Percentiles rank a stretch among this genome's conserved stretches.
phyloP scores from a whole-genome alignment of 2,113 vertebrate species.

The Cheilinus undulatus region DNA sequence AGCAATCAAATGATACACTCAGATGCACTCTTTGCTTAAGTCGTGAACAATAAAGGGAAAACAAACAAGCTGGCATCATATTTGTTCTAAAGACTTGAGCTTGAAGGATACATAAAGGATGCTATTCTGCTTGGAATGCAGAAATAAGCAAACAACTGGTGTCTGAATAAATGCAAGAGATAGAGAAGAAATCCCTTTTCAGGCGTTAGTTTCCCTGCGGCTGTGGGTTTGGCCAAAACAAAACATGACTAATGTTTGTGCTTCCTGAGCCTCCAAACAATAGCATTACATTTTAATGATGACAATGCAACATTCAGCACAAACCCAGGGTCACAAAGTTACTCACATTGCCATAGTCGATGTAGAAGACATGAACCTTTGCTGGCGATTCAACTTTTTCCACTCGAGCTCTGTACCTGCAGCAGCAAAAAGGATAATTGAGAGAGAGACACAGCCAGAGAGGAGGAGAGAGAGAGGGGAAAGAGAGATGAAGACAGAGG shows the following conservation, averaged over 20 bases:
- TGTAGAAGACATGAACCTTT: slow-evolving; percentile 96
- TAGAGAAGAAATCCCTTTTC: slow-evolving; percentile 34
- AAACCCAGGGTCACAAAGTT: slow-evolving; percentile 17
- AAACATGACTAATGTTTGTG: not conserved
- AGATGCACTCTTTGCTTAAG: slow-evolving; percentile 23
- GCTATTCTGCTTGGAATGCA: slow-evolving; percentile 34
- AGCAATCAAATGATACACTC: slow-evolving; percentile 32
- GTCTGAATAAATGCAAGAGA: slow-evolving; percentile 40
- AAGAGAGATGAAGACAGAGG: slow-evolving; percentile 58
- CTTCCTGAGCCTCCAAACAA: not conserved
- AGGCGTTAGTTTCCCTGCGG: slow-evolving; percentile 18
- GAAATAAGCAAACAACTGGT: slow-evolving; percentile 54
- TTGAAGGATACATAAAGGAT: slow-evolving; percentile 23
- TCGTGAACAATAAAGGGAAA: slow-evolving; percentile 34
- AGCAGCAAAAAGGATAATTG: slow-evolving; percentile 54
- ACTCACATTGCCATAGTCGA: slow-evolving; percentile 98
- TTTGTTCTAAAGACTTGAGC: slow-evolving; percentile 42
- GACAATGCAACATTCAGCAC: not conserved
- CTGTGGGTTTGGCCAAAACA: slow-evolving; percentile 15
- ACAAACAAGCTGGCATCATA: slow-evolving; percentile 37
- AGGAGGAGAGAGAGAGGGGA: slow-evolving; percentile 19
- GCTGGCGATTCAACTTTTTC: slow-evolving; percentile 91
- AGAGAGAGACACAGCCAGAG: slow-evolving; percentile 2
- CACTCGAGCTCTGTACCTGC: slow-evolving; percentile 95
- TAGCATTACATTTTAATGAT: slow-evolving; percentile 10